phyloP scores from a whole-genome alignment of 1,140 invertebrate genomes.

The Tribolium madens region DNA sequence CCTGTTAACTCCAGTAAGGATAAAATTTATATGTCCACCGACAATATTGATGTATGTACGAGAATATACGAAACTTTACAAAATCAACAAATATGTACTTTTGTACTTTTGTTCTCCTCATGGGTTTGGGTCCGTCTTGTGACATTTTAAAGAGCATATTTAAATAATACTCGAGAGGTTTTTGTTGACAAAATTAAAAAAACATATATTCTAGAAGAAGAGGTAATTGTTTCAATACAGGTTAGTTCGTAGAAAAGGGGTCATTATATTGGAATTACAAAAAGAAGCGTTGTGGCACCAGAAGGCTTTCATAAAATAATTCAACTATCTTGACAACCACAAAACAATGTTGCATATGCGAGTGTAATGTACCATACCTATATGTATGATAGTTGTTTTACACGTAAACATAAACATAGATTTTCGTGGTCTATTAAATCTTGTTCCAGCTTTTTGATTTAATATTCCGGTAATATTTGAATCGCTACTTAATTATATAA shows the following conservation, averaged over 20 bases:
- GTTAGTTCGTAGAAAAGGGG: not conserved
- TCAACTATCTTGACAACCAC: constrained; percentile 19
- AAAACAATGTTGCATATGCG: constrained; percentile 22
- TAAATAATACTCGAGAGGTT: not conserved
- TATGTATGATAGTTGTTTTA: constrained; percentile 21
- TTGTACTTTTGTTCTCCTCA: not conserved
- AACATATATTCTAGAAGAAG: not conserved
- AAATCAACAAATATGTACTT: constrained; percentile 1
- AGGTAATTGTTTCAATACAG: not conserved
- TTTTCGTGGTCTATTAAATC: constrained; percentile 26
- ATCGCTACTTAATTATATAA: not conserved
- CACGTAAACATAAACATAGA: constrained; percentile 34
- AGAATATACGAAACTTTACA: not conserved
- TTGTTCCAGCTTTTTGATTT: not conserved
- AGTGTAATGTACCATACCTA: constrained; percentile 29
- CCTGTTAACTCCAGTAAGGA: constrained; percentile 14
- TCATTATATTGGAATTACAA: constrained; percentile 8
- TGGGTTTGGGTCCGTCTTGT: not conserved
- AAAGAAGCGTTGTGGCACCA: not conserved
- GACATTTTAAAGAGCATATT: not conserved
- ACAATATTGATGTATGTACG: constrained; percentile 5
- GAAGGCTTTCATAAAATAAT: not conserved
- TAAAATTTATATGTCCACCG: constrained; percentile 34
- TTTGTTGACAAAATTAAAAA: constrained; percentile 12
- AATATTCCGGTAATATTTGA: not conserved